These are phyloP conservation scores for Chrysomela aeneicollis DNA, from an alignment of 2,888 invertebrate species.

Conservation along the genomic window DNA sequence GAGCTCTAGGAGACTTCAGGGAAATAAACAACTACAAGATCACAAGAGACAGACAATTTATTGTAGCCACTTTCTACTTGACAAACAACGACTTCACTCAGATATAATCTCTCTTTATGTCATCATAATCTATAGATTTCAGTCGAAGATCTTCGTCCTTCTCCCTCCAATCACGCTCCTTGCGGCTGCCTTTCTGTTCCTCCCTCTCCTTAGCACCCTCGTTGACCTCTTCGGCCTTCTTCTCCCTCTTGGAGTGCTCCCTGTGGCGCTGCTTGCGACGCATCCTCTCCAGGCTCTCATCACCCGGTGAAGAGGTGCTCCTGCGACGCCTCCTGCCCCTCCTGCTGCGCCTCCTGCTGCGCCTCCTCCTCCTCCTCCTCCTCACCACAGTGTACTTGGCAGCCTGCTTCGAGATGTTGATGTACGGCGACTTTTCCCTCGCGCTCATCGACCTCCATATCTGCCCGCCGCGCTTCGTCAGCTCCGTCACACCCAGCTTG, in stretches of 20 bases:
- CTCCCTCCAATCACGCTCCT: conserved; percentile 8
- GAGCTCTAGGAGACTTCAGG: no score
- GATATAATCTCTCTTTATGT: conserved; percentile 22
- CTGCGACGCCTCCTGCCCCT: conserved; percentile 20
- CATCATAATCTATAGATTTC: conserved; percentile 21
- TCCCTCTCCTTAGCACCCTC: background rate
- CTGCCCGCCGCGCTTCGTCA: conserved; percentile 37
- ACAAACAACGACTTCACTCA: conserved; percentile 5
- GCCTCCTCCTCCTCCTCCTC: conserved; percentile 21
- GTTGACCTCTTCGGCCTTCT: background rate
- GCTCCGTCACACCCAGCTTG: conserved; percentile 33
- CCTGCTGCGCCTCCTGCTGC: conserved; percentile 16
- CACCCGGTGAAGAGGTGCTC: conserved; percentile 14
- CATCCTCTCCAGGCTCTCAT: conserved; percentile 10
- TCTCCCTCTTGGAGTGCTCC: background rate
- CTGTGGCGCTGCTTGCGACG: background rate
- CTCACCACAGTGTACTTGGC: conserved; percentile 22
- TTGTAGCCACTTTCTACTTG: background rate
- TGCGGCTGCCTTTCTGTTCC: background rate
- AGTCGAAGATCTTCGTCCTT: conserved; percentile 8
- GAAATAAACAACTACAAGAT: no score
- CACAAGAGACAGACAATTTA: background rate
- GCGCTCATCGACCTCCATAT: conserved; percentile 44
- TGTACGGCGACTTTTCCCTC: conserved; percentile 40
- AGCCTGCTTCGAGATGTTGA: conserved; percentile 37